phyloP scores from a whole-genome alignment of 2,797 vertebrate species.

The Hybognathus amarus region DNA sequence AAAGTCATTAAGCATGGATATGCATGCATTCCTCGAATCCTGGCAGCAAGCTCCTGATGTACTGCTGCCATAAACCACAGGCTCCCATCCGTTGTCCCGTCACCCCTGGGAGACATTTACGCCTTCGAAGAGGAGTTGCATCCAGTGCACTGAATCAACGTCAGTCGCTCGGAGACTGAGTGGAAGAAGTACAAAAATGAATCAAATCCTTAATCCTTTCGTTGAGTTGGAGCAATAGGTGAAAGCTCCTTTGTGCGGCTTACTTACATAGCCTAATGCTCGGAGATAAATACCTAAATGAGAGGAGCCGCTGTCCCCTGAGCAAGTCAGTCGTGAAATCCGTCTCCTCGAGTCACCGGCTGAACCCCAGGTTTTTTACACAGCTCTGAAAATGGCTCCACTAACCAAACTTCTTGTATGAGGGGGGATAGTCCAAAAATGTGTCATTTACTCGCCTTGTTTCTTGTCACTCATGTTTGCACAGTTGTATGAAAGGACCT shows the following conservation, averaged over 20 bases:
- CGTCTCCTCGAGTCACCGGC: conserved; percentile 53
- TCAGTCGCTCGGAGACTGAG: conserved; percentile 64
- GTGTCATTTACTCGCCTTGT: not conserved
- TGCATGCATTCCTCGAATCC: conserved; percentile 68
- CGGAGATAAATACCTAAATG: conserved; percentile 70
- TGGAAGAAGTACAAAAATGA: conserved; percentile 71
- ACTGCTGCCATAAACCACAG: conserved; percentile 55
- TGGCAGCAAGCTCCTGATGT: conserved; percentile 56
- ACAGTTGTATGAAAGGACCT: not conserved
- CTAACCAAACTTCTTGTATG: not conserved
- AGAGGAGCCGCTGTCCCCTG: conserved; percentile 52
- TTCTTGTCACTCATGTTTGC: not conserved
- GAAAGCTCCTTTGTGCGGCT: conserved; percentile 57
- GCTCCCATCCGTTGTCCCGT: conserved; percentile 38
- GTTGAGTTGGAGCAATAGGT: conserved; percentile 65
- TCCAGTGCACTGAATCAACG: conserved; percentile 57
- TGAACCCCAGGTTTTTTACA: conserved; percentile 24
- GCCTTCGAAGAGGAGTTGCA: conserved; percentile 37
- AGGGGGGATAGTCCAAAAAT: not conserved
- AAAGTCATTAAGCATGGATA: conserved; percentile 72
- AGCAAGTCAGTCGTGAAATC: conserved; percentile 48
- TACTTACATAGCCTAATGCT: conserved; percentile 66
- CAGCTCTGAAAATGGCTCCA: not conserved
- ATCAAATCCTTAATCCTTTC: conserved; percentile 74
- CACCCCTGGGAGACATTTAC: conserved; percentile 63